Evolutionary conservation across 2,797 vertebrate species (phyloP).

Genomic region (Parauchenoglanis ngamensis): DNA sequence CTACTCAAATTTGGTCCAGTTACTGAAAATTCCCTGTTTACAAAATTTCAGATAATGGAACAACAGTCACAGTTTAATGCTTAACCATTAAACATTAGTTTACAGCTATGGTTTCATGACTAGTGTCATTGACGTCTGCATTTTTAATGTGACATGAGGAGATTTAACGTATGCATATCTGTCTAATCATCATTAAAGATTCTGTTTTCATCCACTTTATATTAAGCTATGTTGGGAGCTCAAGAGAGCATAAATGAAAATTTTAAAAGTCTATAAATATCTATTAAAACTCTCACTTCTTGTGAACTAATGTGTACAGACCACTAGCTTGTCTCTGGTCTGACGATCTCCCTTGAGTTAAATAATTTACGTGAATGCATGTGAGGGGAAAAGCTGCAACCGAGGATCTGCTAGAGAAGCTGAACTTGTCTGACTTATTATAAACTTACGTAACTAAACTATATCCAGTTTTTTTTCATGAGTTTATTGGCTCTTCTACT

Average conservation of each 20-base stretch:
- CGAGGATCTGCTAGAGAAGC: background rate
- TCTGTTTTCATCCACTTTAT: background rate
- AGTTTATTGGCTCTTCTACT: background rate
- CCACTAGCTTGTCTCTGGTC: background rate
- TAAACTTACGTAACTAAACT: background rate
- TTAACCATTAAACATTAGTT: background rate
- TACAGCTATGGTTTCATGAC: background rate
- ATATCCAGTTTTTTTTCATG: background rate
- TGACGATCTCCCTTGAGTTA: background rate
- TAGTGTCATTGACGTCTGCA: background rate
- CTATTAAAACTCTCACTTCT: background rate
- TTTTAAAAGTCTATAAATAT: background rate
- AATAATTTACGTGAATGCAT: slow-evolving; percentile 17
- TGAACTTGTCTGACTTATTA: too few species aligned
- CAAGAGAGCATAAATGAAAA: background rate
- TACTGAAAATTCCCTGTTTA: background rate
- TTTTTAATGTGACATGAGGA: too few species aligned
- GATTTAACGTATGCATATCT: background rate
- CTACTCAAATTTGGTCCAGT: background rate
- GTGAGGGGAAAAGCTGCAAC: background rate
- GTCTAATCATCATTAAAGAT: background rate
- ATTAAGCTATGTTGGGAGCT: background rate
- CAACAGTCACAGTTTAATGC: background rate
- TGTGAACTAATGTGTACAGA: background rate
- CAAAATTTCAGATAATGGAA: background rate